A percentile compares a stretch with the other conserved stretches of the same genome.
Evolutionary conservation across 2,113 vertebrate genomes (phyloP).

Genomic region (Marcusenius ussheri): DNA sequence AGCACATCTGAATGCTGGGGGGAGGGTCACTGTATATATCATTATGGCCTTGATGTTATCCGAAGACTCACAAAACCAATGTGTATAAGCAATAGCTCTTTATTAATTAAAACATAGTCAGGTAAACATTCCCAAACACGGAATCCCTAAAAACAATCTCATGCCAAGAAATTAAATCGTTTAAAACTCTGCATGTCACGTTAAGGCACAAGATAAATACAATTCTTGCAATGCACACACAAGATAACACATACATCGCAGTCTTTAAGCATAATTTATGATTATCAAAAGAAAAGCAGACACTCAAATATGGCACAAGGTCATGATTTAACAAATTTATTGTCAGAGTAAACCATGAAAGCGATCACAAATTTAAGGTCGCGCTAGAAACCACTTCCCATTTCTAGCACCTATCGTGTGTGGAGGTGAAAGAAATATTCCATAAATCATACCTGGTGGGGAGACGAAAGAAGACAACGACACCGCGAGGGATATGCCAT

Average conservation of each 20-base stretch:
- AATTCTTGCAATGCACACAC: constrained; percentile 10
- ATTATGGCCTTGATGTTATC: background rate
- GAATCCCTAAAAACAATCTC: constrained; percentile 6
- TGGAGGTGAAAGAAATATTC: background rate
- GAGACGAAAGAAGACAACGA: background rate
- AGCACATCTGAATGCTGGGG: background rate
- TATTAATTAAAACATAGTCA: constrained; percentile 20
- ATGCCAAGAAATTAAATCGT: constrained; percentile 37
- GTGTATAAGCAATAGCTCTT: constrained; percentile 15
- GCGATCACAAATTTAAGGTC: background rate
- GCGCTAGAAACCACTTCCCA: background rate
- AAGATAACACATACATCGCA: background rate
- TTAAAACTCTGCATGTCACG: constrained; percentile 37
- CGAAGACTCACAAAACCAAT: background rate
- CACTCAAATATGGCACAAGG: background rate
- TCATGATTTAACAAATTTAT: background rate
- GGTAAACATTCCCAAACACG: constrained; percentile 16
- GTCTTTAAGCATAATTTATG: background rate
- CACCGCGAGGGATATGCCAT: background rate
- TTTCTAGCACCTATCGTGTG: background rate
- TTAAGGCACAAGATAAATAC: constrained; percentile 78
- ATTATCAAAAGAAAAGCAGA: background rate
- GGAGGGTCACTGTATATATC: background rate
- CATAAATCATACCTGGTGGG: background rate
- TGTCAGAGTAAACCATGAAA: background rate